These are phyloP conservation scores for Branchinecta lynchi DNA, from an alignment of 1,140 invertebrate species.

Conservation along the genomic window DNA sequence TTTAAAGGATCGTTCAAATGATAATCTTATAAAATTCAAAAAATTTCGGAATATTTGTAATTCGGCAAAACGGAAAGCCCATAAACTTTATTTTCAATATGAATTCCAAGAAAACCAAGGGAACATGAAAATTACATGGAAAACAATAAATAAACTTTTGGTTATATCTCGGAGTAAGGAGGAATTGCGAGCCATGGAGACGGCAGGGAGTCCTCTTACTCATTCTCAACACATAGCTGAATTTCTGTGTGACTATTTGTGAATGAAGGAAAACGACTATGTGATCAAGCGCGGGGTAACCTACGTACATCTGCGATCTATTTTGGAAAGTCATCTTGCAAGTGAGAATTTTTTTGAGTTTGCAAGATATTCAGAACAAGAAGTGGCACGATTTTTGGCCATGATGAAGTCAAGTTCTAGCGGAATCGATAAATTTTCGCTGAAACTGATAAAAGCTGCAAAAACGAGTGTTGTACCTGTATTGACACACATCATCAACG, in stretches of 20 bases:
- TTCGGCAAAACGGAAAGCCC: slow-evolving; percentile 8
- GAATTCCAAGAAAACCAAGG: no score
- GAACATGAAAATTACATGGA: slow-evolving; percentile 1
- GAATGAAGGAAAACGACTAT: neutral
- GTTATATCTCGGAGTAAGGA: neutral
- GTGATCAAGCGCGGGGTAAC: slow-evolving; percentile 4
- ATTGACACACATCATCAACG: neutral
- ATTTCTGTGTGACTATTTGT: slow-evolving; percentile 10
- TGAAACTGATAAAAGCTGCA: slow-evolving; percentile 1
- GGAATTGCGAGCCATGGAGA: slow-evolving; percentile 1
- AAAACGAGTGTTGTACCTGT: slow-evolving; percentile 6
- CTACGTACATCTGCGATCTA: slow-evolving; percentile 9
- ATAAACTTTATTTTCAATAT: slow-evolving; percentile 2
- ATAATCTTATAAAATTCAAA: slow-evolving; percentile 10
- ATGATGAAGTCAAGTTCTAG: slow-evolving; percentile 9
- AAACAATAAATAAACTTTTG: slow-evolving; percentile 7
- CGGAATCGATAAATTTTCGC: slow-evolving; percentile 4
- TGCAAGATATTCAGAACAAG: no score
- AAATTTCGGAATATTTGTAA: slow-evolving; percentile 3
- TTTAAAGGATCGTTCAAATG: no score
- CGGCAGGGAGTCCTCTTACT: slow-evolving; percentile 3
- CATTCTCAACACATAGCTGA: slow-evolving; percentile 1
- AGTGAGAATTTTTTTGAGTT: no score
- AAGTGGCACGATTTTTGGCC: no score
- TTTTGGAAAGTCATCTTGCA: slow-evolving; percentile 3